These are phyloP conservation scores for Catharus bicknelli DNA, from an alignment of 2,113 vertebrate species.

Conservation along the genomic window DNA sequence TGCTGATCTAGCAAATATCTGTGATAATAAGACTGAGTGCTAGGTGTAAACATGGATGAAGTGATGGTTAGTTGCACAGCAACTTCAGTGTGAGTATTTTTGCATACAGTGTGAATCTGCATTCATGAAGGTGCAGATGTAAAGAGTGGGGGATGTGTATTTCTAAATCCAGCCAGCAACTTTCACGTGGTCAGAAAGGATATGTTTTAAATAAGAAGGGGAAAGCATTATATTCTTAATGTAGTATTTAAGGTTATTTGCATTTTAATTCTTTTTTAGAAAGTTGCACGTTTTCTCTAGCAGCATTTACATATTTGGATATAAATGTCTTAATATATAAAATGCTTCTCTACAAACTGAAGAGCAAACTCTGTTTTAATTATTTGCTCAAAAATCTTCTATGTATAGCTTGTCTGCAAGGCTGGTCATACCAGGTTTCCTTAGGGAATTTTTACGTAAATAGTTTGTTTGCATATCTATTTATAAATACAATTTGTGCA, in stretches of 20 bases:
- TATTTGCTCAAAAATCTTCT: neutral
- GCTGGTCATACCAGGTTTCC: neutral
- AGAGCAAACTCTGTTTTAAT: neutral
- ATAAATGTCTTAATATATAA: neutral
- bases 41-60: neutral
- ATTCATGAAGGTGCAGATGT: neutral
- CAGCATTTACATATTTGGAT: neutral
- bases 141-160: accelerated
- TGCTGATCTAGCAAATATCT: neutral
- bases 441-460: constrained; percentile 36
- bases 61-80: neutral
- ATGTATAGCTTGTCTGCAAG: neutral
- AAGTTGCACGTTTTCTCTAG: constrained; percentile 1
- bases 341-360: neutral
- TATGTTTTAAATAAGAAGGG: neutral
- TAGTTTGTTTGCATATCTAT: constrained; percentile 33
- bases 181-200: neutral
- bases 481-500: constrained; percentile 30
- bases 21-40: neutral
- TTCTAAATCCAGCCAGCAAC: neutral
- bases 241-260: neutral
- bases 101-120: neutral
- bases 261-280: neutral
- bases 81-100: neutral
- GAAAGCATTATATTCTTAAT: neutral